A percentile compares a stretch with the other conserved stretches of the same genome.
phyloP scores from a whole-genome alignment of 2,113 vertebrate genomes.

The Columba livia region DNA sequence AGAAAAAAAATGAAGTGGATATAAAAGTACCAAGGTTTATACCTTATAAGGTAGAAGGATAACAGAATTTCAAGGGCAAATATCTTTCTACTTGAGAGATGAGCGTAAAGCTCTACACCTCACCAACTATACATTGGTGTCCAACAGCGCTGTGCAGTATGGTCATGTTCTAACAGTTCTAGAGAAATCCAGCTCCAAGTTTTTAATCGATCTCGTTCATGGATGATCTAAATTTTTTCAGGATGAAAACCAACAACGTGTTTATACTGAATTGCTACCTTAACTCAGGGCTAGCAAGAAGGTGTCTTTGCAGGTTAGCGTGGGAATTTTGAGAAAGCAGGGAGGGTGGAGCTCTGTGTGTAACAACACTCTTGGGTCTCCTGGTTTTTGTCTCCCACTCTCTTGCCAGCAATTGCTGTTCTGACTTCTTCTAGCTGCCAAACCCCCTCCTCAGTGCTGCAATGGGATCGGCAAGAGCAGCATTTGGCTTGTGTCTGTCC shows the following conservation, averaged over 20 bases:
- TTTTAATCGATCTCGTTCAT: background rate
- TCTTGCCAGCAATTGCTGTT: background rate
- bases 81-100: background rate
- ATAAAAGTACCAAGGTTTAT: background rate
- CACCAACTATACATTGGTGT: background rate
- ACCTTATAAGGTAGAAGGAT: background rate
- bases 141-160: background rate
- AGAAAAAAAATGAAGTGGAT: background rate
- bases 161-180: background rate
- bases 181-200: background rate
- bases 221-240: background rate
- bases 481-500: background rate
- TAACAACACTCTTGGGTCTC: background rate
- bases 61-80: background rate
- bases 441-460: background rate
- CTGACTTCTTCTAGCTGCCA: background rate
- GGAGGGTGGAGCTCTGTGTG: background rate
- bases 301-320: background rate
- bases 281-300: background rate
- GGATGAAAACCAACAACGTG: background rate
- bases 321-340: background rate
- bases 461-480: background rate
- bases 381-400: background rate
- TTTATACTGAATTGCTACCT: background rate
- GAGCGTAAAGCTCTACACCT: background rate